Conservation (phyloP, 2,113 vertebrate genomes). For the Sitta europaea region DNA sequence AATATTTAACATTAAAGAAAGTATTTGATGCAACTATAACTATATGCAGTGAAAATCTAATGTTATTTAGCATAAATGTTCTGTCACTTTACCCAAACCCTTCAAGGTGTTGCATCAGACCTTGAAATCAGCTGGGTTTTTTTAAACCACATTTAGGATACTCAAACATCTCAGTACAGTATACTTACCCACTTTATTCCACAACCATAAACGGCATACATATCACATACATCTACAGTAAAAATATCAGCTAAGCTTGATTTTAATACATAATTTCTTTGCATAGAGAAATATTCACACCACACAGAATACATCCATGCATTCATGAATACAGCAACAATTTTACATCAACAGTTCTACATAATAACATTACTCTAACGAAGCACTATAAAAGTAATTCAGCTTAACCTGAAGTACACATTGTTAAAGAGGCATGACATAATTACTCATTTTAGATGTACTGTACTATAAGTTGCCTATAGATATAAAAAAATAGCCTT, state of each 20-base stretch:
- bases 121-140: not conserved
- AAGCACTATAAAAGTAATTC: not conserved
- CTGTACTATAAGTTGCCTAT: not conserved
- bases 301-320: not conserved
- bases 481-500: not conserved
- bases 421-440: not conserved
- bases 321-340: not conserved
- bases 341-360: not conserved
- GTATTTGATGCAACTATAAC: not conserved
- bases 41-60: not conserved
- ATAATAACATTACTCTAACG: not conserved
- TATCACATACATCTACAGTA: not conserved
- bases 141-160: not conserved
- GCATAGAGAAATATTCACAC: not conserved
- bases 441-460: not conserved
- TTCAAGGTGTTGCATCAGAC: not conserved
- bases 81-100: not conserved
- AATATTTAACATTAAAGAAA: not conserved
- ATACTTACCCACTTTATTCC: not conserved
- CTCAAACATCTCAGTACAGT: not conserved
- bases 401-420: not conserved
- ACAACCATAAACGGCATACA: not conserved
- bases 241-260: not conserved
- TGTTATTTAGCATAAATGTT: not conserved
- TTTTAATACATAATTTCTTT: not conserved